phyloP scores from a whole-genome alignment of 2,797 vertebrate genomes.

The Anas bahamensis region DNA sequence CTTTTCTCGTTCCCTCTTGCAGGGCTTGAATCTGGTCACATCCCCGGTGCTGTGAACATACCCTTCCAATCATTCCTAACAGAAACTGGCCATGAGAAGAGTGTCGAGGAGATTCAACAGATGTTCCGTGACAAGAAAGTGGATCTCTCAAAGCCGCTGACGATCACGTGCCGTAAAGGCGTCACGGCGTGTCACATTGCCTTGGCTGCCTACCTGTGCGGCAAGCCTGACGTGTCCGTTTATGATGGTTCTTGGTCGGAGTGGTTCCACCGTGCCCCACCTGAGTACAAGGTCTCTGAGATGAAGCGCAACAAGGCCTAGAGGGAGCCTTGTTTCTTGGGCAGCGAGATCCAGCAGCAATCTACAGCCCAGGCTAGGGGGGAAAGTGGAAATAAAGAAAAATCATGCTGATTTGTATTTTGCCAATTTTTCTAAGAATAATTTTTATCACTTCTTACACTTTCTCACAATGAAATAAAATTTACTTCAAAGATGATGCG shows the following conservation, averaged over 20 bases:
- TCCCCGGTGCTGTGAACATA: conserved; percentile 88
- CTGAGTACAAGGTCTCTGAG: conserved; percentile 85
- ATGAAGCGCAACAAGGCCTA: conserved; percentile 71
- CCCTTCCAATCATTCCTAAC: conserved; percentile 89
- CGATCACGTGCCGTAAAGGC: conserved; percentile 90
- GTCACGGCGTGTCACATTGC: conserved; percentile 92
- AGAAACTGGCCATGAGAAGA: conserved; percentile 84
- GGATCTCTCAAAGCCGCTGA: conserved; percentile 85
- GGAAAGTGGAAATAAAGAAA: not conserved
- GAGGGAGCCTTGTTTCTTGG: not conserved
- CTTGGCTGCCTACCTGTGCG: conserved; percentile 90
- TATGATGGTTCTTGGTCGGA: conserved; percentile 96
- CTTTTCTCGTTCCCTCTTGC: not conserved
- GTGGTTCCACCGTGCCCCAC: conserved; percentile 88
- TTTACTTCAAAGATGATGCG: not conserved
- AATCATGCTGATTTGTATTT: not conserved
- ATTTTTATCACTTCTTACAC: not conserved
- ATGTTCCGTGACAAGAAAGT: conserved; percentile 86
- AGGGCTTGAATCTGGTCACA: conserved; percentile 90
- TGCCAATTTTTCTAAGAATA: not conserved
- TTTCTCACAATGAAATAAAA: conserved; percentile 64
- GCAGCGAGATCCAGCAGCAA: fast-evolving
- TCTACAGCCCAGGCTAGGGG: not conserved
- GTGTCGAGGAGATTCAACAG: conserved; percentile 79
- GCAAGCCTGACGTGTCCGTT: conserved; percentile 84